phyloP scores from a whole-genome alignment of 92 coral and sea anemone genomes.

The Actinernus sp. region DNA sequence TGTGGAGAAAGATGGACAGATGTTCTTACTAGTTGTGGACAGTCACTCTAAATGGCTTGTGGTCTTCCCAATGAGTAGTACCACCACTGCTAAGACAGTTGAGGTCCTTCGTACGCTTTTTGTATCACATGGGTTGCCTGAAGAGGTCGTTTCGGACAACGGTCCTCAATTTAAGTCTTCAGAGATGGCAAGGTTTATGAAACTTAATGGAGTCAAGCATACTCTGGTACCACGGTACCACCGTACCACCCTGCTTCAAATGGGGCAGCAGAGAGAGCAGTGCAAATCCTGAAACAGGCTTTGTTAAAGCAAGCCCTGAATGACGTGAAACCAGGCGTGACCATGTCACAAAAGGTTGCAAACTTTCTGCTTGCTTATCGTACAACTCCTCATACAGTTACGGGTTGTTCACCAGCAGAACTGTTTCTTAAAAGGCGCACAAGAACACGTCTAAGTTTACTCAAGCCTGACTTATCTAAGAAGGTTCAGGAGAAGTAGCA shows the following conservation, averaged over 20 bases:
- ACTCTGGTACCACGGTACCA: conserved; percentile 41
- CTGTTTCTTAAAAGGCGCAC: conserved; percentile 38
- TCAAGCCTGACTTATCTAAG: too few relatives aligned
- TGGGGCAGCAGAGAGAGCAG: conserved; percentile 37
- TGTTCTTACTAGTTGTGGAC: conserved; percentile 47
- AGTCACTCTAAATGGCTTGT: conserved; percentile 72
- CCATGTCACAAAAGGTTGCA: conserved; percentile 44
- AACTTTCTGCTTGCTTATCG: conserved; percentile 56
- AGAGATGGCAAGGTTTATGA: conserved; percentile 31
- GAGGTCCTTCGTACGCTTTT: too few relatives aligned
- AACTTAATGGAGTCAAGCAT: conserved; percentile 28
- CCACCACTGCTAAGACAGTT: conserved; percentile 35
- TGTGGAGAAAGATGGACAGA: conserved; percentile 46
- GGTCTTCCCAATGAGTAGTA: conserved; percentile 33
- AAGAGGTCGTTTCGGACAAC: conserved; percentile 48
- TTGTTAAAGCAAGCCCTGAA: conserved; percentile 41
- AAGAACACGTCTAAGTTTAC: conserved; percentile 22
- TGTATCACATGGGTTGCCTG: conserved; percentile 46
- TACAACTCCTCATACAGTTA: conserved; percentile 48
- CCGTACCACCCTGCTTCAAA: conserved; percentile 42
- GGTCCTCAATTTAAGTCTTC: conserved; percentile 49
- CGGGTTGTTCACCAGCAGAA: conserved; percentile 38
- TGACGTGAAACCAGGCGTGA: conserved; percentile 24
- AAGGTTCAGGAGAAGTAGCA: too few relatives aligned
- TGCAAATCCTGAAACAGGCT: conserved; percentile 49